phyloP scores from a whole-genome alignment of 2,797 vertebrate species.

The Anniella stebbinsi region DNA sequence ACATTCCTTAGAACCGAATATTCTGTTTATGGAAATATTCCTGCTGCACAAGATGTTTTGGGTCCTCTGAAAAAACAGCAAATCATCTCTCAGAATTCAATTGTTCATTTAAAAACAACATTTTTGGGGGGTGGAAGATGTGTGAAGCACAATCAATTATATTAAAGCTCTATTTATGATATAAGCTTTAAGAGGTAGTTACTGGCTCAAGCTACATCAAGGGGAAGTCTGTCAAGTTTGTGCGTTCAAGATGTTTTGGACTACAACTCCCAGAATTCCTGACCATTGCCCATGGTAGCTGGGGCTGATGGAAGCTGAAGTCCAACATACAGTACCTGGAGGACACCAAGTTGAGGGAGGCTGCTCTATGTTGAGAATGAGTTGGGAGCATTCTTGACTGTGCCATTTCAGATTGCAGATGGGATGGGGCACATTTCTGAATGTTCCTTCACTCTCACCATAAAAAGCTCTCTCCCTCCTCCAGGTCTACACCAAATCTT shows the following conservation, averaged over 20 bases:
- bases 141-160: conserved; percentile 11
- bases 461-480: neutral
- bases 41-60: conserved; percentile 26
- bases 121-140: conserved; percentile 4
- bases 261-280: too few species aligned
- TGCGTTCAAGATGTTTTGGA: too few species aligned
- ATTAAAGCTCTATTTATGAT: neutral
- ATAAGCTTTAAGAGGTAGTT: neutral
- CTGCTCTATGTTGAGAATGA: neutral
- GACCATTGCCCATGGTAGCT: too few species aligned
- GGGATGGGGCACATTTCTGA: neutral
- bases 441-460: neutral
- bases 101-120: neutral
- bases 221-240: conserved; percentile 29
- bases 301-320: too few species aligned
- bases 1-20: conserved; percentile 11
- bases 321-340: too few species aligned
- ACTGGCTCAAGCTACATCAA: conserved; percentile 16
- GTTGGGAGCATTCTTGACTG: neutral
- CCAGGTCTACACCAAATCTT: neutral
- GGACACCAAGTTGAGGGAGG: too few species aligned
- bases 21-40: conserved; percentile 32
- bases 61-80: conserved; percentile 35
- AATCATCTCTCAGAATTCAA: conserved; percentile 40
- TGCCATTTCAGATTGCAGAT: neutral